Conservation (phyloP, 2,797 vertebrate species). For the Mycteria americana region DNA sequence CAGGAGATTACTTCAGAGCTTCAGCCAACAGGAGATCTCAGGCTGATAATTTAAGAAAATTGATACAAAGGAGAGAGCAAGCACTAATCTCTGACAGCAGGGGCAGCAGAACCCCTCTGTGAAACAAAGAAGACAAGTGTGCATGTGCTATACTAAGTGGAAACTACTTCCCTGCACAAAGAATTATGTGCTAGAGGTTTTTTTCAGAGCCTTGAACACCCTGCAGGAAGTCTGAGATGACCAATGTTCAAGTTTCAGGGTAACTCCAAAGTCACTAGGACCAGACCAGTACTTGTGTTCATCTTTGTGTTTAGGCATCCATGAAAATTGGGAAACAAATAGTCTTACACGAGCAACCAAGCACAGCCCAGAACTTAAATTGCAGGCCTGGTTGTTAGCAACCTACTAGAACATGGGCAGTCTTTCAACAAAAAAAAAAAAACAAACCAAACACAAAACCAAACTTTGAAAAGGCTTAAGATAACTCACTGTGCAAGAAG, state of each 20-base stretch:
- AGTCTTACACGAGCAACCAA: fast-evolving
- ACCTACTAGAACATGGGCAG: fast-evolving
- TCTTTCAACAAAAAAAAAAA: neutral
- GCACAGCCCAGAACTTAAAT: neutral
- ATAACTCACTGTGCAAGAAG: neutral
- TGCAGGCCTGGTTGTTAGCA: neutral
- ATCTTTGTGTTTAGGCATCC: neutral
- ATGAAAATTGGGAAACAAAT: neutral
- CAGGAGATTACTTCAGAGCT: neutral
- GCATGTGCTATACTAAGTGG: fast-evolving
- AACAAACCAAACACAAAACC: no score
- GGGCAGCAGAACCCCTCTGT: neutral
- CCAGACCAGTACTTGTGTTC: neutral
- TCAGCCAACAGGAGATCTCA: neutral
- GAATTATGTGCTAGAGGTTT: fast-evolving
- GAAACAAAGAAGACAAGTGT: fast-evolving
- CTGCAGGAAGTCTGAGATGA: neutral
- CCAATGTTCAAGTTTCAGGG: fast-evolving
- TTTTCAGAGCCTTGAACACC: neutral
- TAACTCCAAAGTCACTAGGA: neutral
- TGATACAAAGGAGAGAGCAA: neutral
- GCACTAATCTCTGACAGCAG: neutral
- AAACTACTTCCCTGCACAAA: neutral
- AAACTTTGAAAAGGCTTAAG: neutral
- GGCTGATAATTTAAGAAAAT: neutral